Evolutionary conservation across 2,797 vertebrate species (phyloP).

Genomic region (Coluber constrictor): DNA sequence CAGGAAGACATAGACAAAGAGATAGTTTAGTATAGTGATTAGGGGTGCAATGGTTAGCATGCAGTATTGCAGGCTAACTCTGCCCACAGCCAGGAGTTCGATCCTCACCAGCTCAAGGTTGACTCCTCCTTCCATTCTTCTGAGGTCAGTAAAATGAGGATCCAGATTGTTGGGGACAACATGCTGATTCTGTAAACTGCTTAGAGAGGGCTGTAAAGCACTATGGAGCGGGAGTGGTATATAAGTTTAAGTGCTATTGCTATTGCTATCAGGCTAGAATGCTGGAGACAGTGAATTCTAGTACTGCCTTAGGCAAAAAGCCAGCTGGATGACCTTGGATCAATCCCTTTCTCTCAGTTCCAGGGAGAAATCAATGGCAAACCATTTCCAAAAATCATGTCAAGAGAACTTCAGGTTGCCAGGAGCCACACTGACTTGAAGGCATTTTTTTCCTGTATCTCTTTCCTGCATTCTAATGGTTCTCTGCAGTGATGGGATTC

Average conservation of each 20-base stretch:
- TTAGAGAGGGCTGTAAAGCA: neutral
- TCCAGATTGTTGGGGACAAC: neutral
- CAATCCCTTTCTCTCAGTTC: neutral
- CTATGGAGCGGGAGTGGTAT: neutral
- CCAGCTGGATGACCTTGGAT: neutral
- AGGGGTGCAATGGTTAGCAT: neutral
- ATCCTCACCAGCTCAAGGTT: neutral
- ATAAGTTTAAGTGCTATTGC: neutral
- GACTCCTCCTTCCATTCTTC: neutral
- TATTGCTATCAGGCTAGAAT: neutral
- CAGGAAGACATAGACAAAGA: neutral
- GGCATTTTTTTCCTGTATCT: neutral
- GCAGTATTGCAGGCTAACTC: neutral
- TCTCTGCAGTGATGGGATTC: too few relatives aligned
- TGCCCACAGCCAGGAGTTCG: neutral
- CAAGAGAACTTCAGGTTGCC: neutral
- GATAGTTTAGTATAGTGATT: neutral
- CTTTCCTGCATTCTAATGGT: neutral
- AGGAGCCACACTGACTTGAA: neutral
- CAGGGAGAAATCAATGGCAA: neutral
- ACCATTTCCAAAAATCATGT: neutral
- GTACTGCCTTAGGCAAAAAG: neutral
- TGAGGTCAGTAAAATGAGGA: neutral
- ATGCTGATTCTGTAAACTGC: neutral
- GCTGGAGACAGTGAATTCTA: neutral